Conservation (phyloP, 2,797 vertebrate species). For the Dicrostonyx torquatus region DNA sequence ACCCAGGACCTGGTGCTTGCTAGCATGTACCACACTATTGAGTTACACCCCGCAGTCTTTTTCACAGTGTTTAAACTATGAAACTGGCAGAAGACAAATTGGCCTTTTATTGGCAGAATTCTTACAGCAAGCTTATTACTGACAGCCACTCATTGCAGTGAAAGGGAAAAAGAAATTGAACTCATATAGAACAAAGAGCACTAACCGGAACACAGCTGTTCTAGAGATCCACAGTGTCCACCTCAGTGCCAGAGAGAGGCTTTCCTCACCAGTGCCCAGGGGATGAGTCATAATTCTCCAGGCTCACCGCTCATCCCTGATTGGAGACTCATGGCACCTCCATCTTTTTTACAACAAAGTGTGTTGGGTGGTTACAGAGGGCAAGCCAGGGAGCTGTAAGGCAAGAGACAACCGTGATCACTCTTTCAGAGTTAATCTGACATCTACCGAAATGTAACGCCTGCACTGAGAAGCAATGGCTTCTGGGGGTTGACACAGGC, state of each 20-base stretch:
- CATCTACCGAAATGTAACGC: background rate
- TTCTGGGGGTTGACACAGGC: background rate
- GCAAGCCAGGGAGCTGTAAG: background rate
- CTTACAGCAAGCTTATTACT: background rate
- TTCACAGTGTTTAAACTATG: background rate
- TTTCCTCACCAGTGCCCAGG: background rate
- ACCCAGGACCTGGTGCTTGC: too few relatives aligned
- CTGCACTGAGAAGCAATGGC: background rate
- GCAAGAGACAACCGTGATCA: background rate
- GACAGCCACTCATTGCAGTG: background rate
- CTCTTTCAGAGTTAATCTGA: background rate
- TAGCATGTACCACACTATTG: too few relatives aligned
- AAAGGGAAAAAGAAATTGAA: background rate
- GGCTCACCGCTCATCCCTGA: background rate
- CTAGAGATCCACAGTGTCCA: background rate
- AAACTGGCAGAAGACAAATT: background rate
- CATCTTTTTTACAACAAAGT: background rate
- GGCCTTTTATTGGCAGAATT: background rate
- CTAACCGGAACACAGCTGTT: background rate
- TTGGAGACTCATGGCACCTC: fast-evolving
- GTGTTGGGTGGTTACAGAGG: background rate
- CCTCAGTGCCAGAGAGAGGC: background rate
- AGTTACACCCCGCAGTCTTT: too few relatives aligned
- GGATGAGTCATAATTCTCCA: background rate
- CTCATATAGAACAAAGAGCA: background rate